Evolutionary conservation across 2,113 vertebrate species (phyloP).

Genomic region (Hippolais icterina): DNA sequence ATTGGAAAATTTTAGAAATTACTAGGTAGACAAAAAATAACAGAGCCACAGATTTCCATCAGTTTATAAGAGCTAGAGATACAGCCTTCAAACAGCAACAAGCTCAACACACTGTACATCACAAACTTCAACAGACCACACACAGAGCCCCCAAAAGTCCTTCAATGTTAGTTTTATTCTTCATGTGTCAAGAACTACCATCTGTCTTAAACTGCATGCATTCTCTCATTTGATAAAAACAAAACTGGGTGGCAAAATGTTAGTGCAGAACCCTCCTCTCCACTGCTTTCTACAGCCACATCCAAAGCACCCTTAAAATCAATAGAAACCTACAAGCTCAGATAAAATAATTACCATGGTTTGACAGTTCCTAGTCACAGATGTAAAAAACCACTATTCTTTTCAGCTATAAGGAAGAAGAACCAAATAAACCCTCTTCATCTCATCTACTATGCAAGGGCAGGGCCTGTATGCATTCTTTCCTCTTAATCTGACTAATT

Average conservation of each 20-base stretch:
- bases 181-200: not conserved
- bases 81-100: not conserved
- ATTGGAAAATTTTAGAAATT: not conserved
- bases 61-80: not conserved
- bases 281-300: not conserved
- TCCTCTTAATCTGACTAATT: not conserved
- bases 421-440: not conserved
- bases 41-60: not conserved
- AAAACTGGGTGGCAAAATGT: not conserved
- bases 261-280: not conserved
- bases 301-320: not conserved
- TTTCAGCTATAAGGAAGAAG: not conserved
- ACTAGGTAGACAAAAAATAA: not conserved
- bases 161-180: not conserved
- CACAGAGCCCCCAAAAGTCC: not conserved
- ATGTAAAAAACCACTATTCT: not conserved
- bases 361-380: not conserved
- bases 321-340: not conserved
- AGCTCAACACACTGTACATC: not conserved
- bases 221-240: not conserved
- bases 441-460: not conserved
- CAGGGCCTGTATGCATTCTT: not conserved
- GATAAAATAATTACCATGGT: not conserved
- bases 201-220: not conserved
- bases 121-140: not conserved